Percentiles rank a stretch among this genome's conserved stretches.
Evolutionary conservation across 1,140 invertebrate genomes (phyloP).

Genomic region (Anthonomus grandis): DNA sequence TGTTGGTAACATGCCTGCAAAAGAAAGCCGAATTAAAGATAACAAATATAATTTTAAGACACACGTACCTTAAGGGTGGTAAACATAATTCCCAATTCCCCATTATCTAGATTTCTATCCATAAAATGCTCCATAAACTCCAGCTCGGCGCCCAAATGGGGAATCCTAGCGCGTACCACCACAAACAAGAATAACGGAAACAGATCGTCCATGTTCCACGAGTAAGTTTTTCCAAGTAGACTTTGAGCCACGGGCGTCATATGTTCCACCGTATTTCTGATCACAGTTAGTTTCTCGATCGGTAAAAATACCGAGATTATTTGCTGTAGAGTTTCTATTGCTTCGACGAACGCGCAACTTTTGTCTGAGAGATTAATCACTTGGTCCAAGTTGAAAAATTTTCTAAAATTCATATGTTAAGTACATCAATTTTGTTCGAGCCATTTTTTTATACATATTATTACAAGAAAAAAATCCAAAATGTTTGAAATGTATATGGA

Average conservation of each 20-base stretch:
- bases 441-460: too few relatives aligned
- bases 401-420: constrained; percentile 20
- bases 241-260: constrained; percentile 66
- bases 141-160: constrained; percentile 81
- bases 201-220: constrained; percentile 82
- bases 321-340: constrained; percentile 71
- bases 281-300: constrained; percentile 73
- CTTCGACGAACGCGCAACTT: constrained; percentile 56
- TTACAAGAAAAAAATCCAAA: too few relatives aligned
- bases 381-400: constrained; percentile 17
- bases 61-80: constrained; percentile 67
- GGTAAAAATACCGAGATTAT: constrained; percentile 77
- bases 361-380: constrained; percentile 22
- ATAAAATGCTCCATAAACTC: constrained; percentile 82
- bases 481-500: too few relatives aligned
- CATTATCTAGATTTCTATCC: constrained; percentile 68
- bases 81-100: constrained; percentile 81
- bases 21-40: not conserved
- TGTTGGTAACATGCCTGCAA: constrained; percentile 66
- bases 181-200: constrained; percentile 84
- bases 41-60: constrained; percentile 20
- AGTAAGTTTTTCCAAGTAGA: constrained; percentile 55
- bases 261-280: constrained; percentile 73
- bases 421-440: too few relatives aligned
- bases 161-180: constrained; percentile 73